These are phyloP conservation scores for Eulemur macaco DNA, from an alignment of 2,113 vertebrate genomes.

Conservation along the genomic window DNA sequence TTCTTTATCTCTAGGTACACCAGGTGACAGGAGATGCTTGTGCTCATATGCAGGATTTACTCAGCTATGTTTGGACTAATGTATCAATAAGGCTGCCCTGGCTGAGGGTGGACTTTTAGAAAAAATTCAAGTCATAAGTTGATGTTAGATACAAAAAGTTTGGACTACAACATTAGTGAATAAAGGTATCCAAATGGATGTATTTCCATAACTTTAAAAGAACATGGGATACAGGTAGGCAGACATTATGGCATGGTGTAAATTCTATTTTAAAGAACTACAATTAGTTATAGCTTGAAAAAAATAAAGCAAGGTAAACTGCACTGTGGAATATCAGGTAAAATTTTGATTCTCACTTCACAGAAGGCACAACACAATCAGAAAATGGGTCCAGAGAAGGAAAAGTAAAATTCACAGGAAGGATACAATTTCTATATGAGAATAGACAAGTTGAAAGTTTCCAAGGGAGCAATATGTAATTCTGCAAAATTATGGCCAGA, in stretches of 20 bases:
- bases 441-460: neutral
- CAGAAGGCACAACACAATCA: neutral
- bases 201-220: conserved; percentile 29
- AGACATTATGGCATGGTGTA: neutral
- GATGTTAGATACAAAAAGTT: neutral
- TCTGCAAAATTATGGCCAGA: neutral
- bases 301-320: neutral
- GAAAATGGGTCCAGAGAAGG: neutral
- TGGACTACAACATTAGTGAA: neutral
- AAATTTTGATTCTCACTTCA: neutral
- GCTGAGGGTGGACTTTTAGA: neutral
- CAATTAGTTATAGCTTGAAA: neutral
- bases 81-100: neutral
- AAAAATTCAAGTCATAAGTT: conserved; percentile 12
- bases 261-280: conserved; percentile 44
- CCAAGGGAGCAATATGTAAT: neutral
- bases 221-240: neutral
- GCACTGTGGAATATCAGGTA: neutral
- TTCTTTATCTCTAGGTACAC: neutral
- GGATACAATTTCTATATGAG: neutral
- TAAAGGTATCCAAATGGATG: neutral
- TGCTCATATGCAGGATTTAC: neutral
- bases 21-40: neutral
- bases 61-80: neutral
- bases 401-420: neutral